Evolutionary conservation across 2,113 vertebrate genomes (phyloP), one percentile per base, ranked within the genome.

Genomic region (Muntiacus reevesi): DNA sequence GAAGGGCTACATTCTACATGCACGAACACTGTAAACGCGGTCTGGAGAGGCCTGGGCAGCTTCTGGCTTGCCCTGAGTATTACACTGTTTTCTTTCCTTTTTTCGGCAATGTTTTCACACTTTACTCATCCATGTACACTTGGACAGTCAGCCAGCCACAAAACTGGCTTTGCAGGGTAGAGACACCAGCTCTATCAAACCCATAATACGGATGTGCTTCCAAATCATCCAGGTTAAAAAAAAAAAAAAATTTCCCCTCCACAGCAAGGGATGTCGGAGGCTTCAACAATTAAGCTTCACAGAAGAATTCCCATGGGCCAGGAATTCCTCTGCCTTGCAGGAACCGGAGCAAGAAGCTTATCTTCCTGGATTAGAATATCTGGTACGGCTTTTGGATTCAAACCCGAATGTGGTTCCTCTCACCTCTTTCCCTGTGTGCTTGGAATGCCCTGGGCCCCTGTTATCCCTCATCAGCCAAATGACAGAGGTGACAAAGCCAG

Each of bases 1-100:
- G 94, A 95, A 97, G 92, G 97, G 97, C 98, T 98, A 94, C 97
- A 98, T 97, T 98, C 97, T 85, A 97, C 98, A 97, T 81, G 92
- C 98, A 98, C 79, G 98, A 97, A 97, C 6, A 74, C 97, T 99
- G 98, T 98, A 98, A 99, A 99, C 98, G 98, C 50, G 59, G 98
- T 95, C 97, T 97, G 98, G 93, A 98, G 98, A 97, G 98, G 97
- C 97, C 95, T 25, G 95, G 94, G 96, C 87, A 97, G 93, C 97
- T 98, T 98, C 97, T 90, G 98, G 95, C 98, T 97, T 98, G 97
- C 54, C 89, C 94, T 76, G 85, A 97, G 97, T 64, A 84, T 43
- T 76, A 76, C 23, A 64, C 1, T 54, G 50, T 62, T 45, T 59
- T 74, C 60, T 96, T 95, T 97, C 97, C 98, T 98, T 98, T 97